phyloP scores from a whole-genome alignment of 1,140 invertebrate genomes.

The Tigriopus japonicus region DNA sequence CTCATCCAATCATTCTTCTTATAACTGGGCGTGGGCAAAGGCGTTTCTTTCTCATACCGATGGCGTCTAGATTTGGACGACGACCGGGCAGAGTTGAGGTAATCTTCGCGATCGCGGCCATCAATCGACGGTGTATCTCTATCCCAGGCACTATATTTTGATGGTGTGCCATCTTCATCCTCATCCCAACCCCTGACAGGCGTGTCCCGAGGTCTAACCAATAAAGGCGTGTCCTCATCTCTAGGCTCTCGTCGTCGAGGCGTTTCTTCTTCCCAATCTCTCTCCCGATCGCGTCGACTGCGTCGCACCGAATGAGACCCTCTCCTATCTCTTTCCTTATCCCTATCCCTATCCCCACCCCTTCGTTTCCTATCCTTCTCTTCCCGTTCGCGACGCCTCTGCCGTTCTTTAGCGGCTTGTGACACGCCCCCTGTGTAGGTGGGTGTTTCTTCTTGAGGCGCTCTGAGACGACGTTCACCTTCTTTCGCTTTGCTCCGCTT shows the following conservation, averaged over 20 bases:
- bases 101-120: constrained; percentile 28
- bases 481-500: constrained; percentile 14
- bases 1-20: constrained; percentile 56
- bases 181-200: constrained; percentile 47
- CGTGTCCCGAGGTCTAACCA: constrained; percentile 15
- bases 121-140: constrained; percentile 56
- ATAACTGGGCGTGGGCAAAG: constrained; percentile 60
- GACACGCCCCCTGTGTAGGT: constrained; percentile 75
- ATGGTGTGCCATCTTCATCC: constrained; percentile 38
- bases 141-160: constrained; percentile 65
- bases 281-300: constrained; percentile 18
- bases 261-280: constrained; percentile 41
- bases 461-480: constrained; percentile 44
- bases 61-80: constrained; percentile 16
- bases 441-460: constrained; percentile 64
- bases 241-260: constrained; percentile 37
- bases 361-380: constrained; percentile 20
- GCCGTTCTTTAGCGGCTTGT: constrained; percentile 47
- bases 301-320: constrained; percentile 20
- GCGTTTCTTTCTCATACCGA: constrained; percentile 35
- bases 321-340: constrained; percentile 16
- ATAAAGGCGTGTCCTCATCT: constrained; percentile 57
- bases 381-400: constrained; percentile 37
- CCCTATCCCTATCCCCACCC: constrained; percentile 17
- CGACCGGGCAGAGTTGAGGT: constrained; percentile 16